Evolutionary conservation across 2,797 vertebrate species (phyloP), one percentile per base, ranked within the genome.

Genomic region (Lacerta agilis): DNA sequence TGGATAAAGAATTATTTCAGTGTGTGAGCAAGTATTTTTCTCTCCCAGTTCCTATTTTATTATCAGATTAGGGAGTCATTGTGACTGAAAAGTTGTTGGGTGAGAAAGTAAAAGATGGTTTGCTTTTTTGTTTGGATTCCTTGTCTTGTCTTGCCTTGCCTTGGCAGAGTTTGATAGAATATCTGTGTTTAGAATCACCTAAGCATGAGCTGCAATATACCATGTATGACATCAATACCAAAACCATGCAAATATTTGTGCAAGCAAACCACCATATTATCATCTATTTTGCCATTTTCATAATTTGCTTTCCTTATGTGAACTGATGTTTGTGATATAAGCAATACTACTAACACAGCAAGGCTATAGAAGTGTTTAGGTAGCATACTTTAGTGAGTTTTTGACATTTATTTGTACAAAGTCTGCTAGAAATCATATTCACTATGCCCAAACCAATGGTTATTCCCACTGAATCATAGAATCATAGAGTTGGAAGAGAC

Each of bases 21-120:
- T 43, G 82, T 92, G 49, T 85, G 29, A 79, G 76, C 92, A 90
- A 93, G 17, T 18, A 6, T 55, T 18, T 78, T 86, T 18, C n/a
- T 27, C 72, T 43, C 43, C 11, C 27, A 38, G 5, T 71, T n/a
- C 7, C 11, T 69, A 23, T 71, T 38, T 83, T 71, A 23, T 89
- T 23, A 27, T 10, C 41, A n/a, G 55, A 27, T 75, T 58, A 61
- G 18, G 8, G n/a, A 85, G 23, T 58, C 89, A 23, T 27, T 90
- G 71, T 89, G 58, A 77, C 27, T 76, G 83, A 90, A 83, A 75
- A 8, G 0, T 0, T 87, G 82, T 80, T 82, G 87, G 79, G 87
- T 82, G 73, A 55, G 49, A 82, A 82, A 58, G 4, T 58, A 29
- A 8, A 66, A 66, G 36, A 8, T 67, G 15, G 41, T 76, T 77